phyloP scores from a whole-genome alignment of 92 coral and sea anemone species.

The Porites divaricata region DNA sequence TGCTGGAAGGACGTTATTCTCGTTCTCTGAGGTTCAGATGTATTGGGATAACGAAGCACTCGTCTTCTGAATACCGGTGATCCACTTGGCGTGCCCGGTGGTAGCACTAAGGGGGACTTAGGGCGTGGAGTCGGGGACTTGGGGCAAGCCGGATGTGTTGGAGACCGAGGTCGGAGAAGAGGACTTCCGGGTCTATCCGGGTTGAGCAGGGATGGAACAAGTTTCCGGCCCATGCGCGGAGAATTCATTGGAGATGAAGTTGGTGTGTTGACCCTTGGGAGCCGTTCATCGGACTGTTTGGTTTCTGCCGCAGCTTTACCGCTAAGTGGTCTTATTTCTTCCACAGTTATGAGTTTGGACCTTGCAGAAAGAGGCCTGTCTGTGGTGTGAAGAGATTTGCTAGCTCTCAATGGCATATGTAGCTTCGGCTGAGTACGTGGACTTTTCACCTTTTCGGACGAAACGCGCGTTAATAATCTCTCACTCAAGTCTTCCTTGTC shows the following conservation, averaged over 20 bases:
- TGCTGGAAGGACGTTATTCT: neutral
- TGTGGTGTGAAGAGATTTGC: slow-evolving; percentile 10
- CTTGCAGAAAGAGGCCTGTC: neutral
- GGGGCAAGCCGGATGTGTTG: slow-evolving; percentile 18
- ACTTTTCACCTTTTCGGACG: neutral
- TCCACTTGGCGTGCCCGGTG: neutral
- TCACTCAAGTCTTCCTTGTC: neutral
- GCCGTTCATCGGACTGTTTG: slow-evolving; percentile 12
- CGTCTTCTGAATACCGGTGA: slow-evolving; percentile 6
- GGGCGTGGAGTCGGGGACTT: slow-evolving; percentile 15
- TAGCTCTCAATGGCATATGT: slow-evolving; percentile 28
- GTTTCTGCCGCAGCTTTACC: neutral
- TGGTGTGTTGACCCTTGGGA: slow-evolving; percentile 15
- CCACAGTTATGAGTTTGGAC: neutral
- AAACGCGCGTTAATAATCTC: neutral
- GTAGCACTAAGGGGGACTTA: neutral
- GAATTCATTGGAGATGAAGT: slow-evolving; percentile 28
- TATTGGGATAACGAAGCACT: neutral
- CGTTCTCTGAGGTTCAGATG: slow-evolving; percentile 9
- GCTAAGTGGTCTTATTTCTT: slow-evolving; percentile 24
- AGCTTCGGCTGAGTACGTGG: neutral
- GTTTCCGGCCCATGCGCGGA: slow-evolving; percentile 33
- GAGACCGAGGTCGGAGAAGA: slow-evolving; percentile 35
- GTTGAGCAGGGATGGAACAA: slow-evolving; percentile 35
- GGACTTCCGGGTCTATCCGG: slow-evolving; percentile 24